Evolutionary conservation across 2,113 vertebrate species (phyloP), one percentile per base, ranked within the genome.

Genomic region (Oncorhynchus tshawytscha): DNA sequence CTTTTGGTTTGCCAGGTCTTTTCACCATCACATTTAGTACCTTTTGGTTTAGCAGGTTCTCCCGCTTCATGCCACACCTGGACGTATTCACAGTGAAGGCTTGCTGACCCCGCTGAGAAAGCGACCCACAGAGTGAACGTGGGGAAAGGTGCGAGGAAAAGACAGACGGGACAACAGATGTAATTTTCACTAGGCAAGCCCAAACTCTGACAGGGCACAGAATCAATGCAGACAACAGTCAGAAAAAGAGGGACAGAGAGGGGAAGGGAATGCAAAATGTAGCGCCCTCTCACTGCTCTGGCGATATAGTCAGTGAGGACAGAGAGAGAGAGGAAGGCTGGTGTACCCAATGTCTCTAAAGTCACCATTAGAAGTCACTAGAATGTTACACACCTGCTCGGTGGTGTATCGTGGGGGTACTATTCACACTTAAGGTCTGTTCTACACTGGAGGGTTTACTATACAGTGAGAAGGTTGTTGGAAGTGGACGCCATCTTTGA

Each of bases 31-130:
- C 31, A 31, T 31, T 34, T 34, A 6, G 6, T 34, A 5, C 31
- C 60, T 67, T 31, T 25, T 45, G 62, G 59, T 67, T 24, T 78
- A 1, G 6, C 34, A 70, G 70, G 70, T 72, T 75, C 69, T 54
- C 34, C 39, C 45, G 80, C 74, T 84, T 81, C 77, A 86, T 81
- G 78, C 80, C 84, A 76, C 71, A 86, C 74, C 84, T 78, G 83
- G 75, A 77, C 76, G 57, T 84, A 85, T 85, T 70, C 80, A 81
- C 48, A 69, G 69, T 67, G 69, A 51, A 34, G 60, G 69, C 27
- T 77, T 59, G 45, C 27, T 3, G 60, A 71, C 79, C 68, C 64
- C 24, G 60, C 48, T 5, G n/a, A 4, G 60, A 74, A 69, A 60
- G 31, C 57, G 51, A 67, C 67, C 69, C 78, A 81, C 69, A 16